Evolutionary conservation across 2,113 vertebrate genomes (phyloP).

Genomic region (Orcinus orca): DNA sequence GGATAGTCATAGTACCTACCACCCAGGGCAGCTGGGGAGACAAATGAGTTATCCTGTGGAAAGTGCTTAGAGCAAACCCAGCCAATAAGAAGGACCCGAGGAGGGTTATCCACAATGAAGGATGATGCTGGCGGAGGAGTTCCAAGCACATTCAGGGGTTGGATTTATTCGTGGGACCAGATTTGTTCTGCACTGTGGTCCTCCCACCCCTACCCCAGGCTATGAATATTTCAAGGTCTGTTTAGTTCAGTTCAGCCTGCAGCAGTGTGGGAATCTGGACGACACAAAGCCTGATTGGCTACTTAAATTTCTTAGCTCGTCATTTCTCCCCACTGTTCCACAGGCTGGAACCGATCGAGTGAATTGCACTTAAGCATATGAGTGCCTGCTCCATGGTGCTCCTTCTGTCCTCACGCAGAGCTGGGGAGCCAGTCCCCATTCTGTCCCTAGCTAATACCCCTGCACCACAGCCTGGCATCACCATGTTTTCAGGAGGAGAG

Average conservation of each 20-base stretch:
- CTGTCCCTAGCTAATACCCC: neutral
- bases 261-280: neutral
- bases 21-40: neutral
- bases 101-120: neutral
- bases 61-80: neutral
- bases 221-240: neutral
- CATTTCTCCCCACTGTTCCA: neutral
- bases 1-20: neutral
- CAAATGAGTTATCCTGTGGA: neutral
- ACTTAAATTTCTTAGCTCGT: neutral
- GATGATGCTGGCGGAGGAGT: neutral
- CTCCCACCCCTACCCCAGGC: neutral
- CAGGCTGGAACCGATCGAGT: no score
- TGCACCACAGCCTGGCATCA: no score
- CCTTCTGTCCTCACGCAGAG: neutral
- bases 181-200: accelerated
- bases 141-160: neutral
- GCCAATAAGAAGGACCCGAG: neutral
- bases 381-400: neutral
- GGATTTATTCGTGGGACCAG: neutral
- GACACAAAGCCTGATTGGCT: neutral
- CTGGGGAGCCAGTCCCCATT: neutral
- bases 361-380: neutral
- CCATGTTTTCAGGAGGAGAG: neutral
- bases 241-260: neutral